Evolutionary conservation across 2,888 invertebrate species (phyloP).

Genomic region (Drosophila barbarae): DNA sequence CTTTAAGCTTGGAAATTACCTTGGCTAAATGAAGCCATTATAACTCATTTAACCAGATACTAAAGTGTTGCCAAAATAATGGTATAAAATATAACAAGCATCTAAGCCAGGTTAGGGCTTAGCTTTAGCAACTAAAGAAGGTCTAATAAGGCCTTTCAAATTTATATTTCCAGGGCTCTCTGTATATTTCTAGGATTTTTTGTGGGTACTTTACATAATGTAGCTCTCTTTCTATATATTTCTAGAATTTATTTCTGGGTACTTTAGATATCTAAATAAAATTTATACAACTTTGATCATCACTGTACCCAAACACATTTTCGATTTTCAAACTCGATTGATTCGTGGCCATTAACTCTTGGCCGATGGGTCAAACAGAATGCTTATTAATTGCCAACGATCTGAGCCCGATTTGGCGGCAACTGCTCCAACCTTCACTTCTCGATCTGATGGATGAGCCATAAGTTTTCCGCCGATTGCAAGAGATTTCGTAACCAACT

Average conservation of each 20-base stretch:
- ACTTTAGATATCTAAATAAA: too few species aligned
- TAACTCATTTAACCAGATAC: background rate
- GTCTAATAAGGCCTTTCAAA: background rate
- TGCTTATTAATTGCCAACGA: conserved; percentile 53
- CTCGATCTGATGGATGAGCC: conserved; percentile 60
- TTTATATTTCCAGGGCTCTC: background rate
- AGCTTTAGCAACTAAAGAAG: background rate
- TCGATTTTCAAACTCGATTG: conserved; percentile 22
- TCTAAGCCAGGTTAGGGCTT: background rate
- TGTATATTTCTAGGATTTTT: background rate
- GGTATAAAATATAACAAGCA: background rate
- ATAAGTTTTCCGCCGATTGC: conserved; percentile 35
- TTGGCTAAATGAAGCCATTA: background rate
- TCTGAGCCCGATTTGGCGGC: conserved; percentile 17
- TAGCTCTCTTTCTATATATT: background rate
- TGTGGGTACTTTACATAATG: too few species aligned
- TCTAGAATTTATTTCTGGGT: background rate
- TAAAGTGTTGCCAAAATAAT: background rate
- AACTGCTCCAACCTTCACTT: conserved; percentile 51
- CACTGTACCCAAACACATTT: conserved; percentile 6
- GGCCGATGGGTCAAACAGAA: conserved; percentile 34
- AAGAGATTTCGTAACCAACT: conserved; percentile 7
- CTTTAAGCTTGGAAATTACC: background rate
- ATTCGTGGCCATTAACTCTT: conserved; percentile 33
- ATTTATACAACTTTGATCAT: background rate